Evolutionary conservation across 2,797 vertebrate species (phyloP).

Genomic region (Lagothrix lagotricha): DNA sequence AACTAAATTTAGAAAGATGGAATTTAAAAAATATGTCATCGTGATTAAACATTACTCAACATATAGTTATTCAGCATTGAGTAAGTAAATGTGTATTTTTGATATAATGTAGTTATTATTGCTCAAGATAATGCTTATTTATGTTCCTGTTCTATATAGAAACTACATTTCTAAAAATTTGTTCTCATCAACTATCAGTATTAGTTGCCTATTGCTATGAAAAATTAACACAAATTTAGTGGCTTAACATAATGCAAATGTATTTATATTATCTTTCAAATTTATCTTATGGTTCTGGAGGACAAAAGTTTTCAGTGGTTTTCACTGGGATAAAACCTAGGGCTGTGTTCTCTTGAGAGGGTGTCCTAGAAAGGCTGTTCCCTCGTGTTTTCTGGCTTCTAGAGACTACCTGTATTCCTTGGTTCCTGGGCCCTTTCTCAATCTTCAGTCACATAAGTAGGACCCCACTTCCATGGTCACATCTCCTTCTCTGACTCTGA

Average conservation of each 20-base stretch:
- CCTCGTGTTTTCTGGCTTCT: not conserved
- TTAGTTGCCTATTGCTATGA: not conserved
- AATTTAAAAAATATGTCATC: not conserved
- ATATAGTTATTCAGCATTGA: not conserved
- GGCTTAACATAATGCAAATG: not conserved
- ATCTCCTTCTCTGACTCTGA: not conserved
- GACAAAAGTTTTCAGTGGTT: not conserved
- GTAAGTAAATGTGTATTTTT: not conserved
- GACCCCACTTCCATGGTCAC: not conserved
- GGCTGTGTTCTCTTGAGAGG: not conserved
- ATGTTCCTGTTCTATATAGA: not conserved
- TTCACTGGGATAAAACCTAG: not conserved
- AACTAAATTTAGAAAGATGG: not conserved
- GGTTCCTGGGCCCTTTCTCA: not conserved
- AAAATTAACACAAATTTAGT: not conserved
- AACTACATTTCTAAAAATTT: not conserved
- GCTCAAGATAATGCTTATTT: not conserved
- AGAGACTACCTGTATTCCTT: not conserved
- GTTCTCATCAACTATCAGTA: not conserved
- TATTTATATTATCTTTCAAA: not conserved
- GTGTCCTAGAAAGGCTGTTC: not conserved
- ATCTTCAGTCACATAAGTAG: not conserved
- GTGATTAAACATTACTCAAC: not conserved
- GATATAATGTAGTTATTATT: not conserved
- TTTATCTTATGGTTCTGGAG: not conserved